A percentile compares a stretch with the other conserved stretches of the same genome.
These are phyloP conservation scores for Acleris sparsana DNA, from an alignment of 2,888 invertebrate genomes.

Conservation along the genomic window DNA sequence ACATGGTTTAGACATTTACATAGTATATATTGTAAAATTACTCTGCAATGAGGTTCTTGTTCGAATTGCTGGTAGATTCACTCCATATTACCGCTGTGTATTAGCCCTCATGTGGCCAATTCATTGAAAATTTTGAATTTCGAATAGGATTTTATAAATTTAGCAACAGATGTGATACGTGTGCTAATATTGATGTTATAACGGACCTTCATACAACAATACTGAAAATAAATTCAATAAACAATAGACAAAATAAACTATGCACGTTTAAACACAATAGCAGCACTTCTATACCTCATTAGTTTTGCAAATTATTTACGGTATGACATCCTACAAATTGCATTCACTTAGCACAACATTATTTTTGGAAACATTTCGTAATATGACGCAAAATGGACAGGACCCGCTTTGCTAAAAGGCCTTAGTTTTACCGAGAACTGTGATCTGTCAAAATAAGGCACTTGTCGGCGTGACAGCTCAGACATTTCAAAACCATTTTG, in stretches of 20 bases:
- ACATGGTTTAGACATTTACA: too few relatives aligned
- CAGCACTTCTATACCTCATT: slow-evolving; percentile 14
- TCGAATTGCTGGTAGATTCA: too few relatives aligned
- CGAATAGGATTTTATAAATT: too few relatives aligned
- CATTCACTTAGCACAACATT: slow-evolving; percentile 34
- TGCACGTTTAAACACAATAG: slow-evolving; percentile 29
- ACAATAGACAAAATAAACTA: slow-evolving; percentile 22
- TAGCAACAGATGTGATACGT: not conserved
- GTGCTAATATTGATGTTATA: not conserved
- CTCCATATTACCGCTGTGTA: too few relatives aligned
- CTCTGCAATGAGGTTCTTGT: too few relatives aligned
- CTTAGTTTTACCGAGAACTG: slow-evolving; percentile 14
- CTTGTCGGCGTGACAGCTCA: not conserved
- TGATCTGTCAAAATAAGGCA: slow-evolving; percentile 15
- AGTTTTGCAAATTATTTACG: slow-evolving; percentile 32
- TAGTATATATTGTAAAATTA: not conserved
- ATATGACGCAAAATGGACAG: slow-evolving; percentile 16
- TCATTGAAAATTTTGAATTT: too few relatives aligned
- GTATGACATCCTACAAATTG: slow-evolving; percentile 35
- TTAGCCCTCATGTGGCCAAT: too few relatives aligned
- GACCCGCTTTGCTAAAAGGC: not conserved
- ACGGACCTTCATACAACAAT: slow-evolving; percentile 3
- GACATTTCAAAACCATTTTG: slow-evolving; percentile 1
- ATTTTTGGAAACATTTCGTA: slow-evolving; percentile 30
- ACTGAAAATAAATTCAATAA: slow-evolving; percentile 11